phyloP scores from a whole-genome alignment of 1,140 invertebrate species.

The Diorhabda carinulata region DNA sequence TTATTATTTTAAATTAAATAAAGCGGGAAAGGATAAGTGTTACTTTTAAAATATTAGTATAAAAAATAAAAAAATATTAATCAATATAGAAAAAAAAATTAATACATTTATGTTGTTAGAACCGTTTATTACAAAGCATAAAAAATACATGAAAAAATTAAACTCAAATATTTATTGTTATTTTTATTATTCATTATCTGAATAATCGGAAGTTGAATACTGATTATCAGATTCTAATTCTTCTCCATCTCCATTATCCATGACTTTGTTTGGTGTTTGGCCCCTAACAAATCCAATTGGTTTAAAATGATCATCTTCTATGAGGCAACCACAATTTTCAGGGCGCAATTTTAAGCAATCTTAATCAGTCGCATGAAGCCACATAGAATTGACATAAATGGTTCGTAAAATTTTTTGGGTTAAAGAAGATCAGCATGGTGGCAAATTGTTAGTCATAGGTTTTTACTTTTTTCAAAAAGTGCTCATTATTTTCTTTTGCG shows the following conservation, averaged over 20 bases:
- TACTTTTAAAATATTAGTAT: slow-evolving; percentile 10
- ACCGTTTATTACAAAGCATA: slow-evolving; percentile 7
- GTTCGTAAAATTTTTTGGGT: too few species aligned
- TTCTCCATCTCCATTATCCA: slow-evolving; percentile 13
- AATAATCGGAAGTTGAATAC: slow-evolving; percentile 9
- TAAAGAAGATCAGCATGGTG: too few species aligned
- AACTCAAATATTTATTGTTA: slow-evolving; percentile 10
- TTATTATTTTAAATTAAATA: slow-evolving; percentile 5
- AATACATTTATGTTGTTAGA: slow-evolving; percentile 10
- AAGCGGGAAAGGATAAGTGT: slow-evolving; percentile 11
- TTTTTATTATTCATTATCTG: slow-evolving; percentile 9
- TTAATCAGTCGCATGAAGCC: slow-evolving; percentile 14
- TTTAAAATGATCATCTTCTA: slow-evolving; percentile 18
- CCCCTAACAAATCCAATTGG: slow-evolving; percentile 16
- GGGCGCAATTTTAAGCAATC: slow-evolving; percentile 13
- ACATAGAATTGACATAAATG: too few species aligned
- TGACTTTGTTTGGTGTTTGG: too few species aligned
- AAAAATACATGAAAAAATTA: slow-evolving; percentile 10
- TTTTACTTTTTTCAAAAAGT: slow-evolving; percentile 14
- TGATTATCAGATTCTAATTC: slow-evolving; percentile 12
- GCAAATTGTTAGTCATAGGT: slow-evolving; percentile 14
- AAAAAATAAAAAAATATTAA: too few species aligned
- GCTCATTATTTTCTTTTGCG: slow-evolving; percentile 15
- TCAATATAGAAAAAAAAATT: slow-evolving; percentile 12
- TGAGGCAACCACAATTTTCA: slow-evolving; percentile 17